Conservation (phyloP, 2,888 invertebrate genomes). For the Ephialtes manifestator region DNA sequence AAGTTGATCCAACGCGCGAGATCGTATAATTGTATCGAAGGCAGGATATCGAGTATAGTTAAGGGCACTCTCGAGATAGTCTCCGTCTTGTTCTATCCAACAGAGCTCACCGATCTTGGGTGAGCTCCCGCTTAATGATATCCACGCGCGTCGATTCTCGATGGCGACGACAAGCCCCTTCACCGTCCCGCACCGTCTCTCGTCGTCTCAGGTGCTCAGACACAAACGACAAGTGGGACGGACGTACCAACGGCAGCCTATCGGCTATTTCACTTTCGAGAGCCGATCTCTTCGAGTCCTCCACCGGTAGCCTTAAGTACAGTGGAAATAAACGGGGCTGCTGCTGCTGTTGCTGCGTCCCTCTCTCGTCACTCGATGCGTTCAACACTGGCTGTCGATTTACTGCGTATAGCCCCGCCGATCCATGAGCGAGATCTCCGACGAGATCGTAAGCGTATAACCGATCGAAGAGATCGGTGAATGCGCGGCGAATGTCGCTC, state of each 20-base stretch:
- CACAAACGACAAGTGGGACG: constrained; percentile 47
- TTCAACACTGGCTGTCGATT: constrained; percentile 27
- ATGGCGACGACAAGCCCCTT: constrained; percentile 69
- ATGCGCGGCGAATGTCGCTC: constrained; percentile 14
- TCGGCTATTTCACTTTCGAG: constrained; percentile 68
- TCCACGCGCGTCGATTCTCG: constrained; percentile 66
- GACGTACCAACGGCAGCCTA: constrained; percentile 46
- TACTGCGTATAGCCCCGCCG: constrained; percentile 25
- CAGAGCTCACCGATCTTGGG: constrained; percentile 5
- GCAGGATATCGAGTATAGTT: neutral
- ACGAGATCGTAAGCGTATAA: constrained; percentile 7
- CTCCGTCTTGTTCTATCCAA: constrained; percentile 5
- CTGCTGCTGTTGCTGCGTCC: constrained; percentile 27
- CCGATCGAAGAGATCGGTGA: constrained; percentile 5
- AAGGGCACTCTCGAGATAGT: neutral
- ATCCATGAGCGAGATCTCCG: constrained; percentile 33
- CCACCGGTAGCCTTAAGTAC: constrained; percentile 6
- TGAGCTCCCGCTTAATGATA: constrained; percentile 58
- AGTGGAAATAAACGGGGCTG: neutral
- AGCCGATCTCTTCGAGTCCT: constrained; percentile 8
- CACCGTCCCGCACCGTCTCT: constrained; percentile 54
- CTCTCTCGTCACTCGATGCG: constrained; percentile 41
- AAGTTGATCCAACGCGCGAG: neutral
- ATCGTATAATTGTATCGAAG: constrained; percentile 41
- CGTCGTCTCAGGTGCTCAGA: constrained; percentile 20